phyloP scores from a whole-genome alignment of 2,113 vertebrate genomes.

The Neodontobutis hainanensis region DNA sequence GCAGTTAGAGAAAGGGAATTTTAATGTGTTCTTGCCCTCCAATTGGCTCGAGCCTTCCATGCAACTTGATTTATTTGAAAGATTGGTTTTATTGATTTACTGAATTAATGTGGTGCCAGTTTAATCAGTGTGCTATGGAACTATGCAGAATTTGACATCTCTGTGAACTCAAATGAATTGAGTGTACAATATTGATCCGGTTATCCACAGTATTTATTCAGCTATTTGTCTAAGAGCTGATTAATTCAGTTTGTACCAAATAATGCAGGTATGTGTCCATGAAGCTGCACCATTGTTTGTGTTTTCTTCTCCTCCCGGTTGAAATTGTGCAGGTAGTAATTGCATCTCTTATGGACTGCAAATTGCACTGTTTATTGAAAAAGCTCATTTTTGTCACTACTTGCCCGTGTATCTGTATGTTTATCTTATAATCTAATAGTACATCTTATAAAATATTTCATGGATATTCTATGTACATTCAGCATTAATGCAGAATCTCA shows the following conservation, averaged over 20 bases:
- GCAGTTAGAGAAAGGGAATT: conserved; percentile 61
- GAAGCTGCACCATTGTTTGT: conserved; percentile 45
- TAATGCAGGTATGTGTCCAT: conserved; percentile 58
- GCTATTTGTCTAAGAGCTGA: conserved; percentile 77
- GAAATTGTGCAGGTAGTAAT: conserved; percentile 46
- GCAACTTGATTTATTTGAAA: conserved; percentile 79
- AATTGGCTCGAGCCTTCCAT: conserved; percentile 67
- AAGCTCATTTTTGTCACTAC: conserved; percentile 14
- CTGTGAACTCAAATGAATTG: conserved; percentile 78
- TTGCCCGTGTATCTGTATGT: background rate
- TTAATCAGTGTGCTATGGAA: conserved; percentile 75
- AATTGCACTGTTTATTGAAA: conserved; percentile 39
- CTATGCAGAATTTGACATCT: conserved; percentile 77
- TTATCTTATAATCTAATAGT: background rate
- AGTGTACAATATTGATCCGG: conserved; percentile 76
- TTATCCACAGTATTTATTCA: conserved; percentile 79
- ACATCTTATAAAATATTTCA: background rate
- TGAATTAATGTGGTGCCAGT: conserved; percentile 78
- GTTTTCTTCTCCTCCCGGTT: conserved; percentile 25
- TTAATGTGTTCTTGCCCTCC: conserved; percentile 64
- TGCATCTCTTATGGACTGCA: conserved; percentile 45
- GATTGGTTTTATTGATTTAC: conserved; percentile 80
- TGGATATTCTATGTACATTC: conserved; percentile 16
- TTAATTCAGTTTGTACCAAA: conserved; percentile 71
- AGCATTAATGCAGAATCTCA: conserved; percentile 15